These are phyloP conservation scores for Manacus vitellinus DNA, from an alignment of 2,113 vertebrate species.

Conservation along the genomic window DNA sequence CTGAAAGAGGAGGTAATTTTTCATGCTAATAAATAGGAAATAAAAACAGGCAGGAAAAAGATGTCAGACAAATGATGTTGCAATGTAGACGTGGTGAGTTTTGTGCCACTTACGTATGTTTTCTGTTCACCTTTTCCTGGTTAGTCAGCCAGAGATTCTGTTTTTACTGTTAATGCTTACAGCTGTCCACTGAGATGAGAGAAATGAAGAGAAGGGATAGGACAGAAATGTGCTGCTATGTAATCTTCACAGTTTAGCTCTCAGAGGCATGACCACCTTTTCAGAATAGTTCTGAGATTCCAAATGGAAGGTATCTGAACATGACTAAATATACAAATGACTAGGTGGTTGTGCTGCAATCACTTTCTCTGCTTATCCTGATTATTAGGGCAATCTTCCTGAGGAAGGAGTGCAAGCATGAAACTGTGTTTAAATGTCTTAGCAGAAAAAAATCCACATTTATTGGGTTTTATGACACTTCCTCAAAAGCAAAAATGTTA, in stretches of 20 bases:
- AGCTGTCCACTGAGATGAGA: background rate
- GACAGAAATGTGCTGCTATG: background rate
- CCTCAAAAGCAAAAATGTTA: background rate
- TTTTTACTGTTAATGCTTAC: background rate
- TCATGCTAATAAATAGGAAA: background rate
- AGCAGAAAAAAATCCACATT: background rate
- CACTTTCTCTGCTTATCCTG: background rate
- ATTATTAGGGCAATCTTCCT: background rate
- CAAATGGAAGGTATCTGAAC: background rate
- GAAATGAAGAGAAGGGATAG: background rate
- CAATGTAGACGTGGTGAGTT: background rate
- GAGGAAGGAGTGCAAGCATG: background rate
- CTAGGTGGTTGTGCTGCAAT: background rate
- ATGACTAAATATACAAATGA: background rate
- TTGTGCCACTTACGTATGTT: fast-evolving
- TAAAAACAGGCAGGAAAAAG: background rate
- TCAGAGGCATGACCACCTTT: background rate
- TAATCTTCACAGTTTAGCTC: background rate
- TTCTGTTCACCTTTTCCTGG: background rate
- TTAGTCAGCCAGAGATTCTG: background rate
- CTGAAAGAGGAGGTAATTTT: conserved; percentile 90
- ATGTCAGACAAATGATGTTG: background rate
- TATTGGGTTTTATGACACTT: background rate
- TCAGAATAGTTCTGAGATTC: background rate
- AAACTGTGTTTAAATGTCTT: background rate